Base-by-base conservation (phyloP, 2,113 vertebrate species). In the Sula dactylatra region DNA sequence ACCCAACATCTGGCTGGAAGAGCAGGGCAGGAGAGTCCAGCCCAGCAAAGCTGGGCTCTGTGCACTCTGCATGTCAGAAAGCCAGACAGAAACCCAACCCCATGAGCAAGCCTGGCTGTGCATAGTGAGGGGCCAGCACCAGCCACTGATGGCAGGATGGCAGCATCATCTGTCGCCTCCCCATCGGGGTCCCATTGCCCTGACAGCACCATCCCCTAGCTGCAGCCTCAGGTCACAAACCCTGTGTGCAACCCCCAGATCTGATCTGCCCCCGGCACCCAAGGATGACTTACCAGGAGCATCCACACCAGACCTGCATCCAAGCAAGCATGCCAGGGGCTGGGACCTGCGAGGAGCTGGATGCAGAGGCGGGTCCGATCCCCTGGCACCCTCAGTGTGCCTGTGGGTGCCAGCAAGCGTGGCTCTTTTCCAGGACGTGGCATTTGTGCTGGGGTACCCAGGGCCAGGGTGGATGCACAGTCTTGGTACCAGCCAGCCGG, bases 371-470 rank as follows among this genome's bases (percentile, higher is more conserved):
- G 17, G 8, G 13, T 22, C 24, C 1, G 1, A 66, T 16, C 40
- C 21, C 36, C 34, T 13, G 29, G 38, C 58, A 78, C 58, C 19
- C 16, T 40, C 21, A 11, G 47, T 0, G 1, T 40, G 45, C 42
- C 71, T 1, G 1, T 42, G 32, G 42, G 61, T 86, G 69, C 42
- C 1, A 2, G 27, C 0, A 3, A 42, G 10, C 3, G 0, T 4
- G 10, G 49, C 11, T 14, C 47, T 36, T 34, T 6, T 40, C 78
- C 32, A 11, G 78, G 18, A 13, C 0, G 7, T 24, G 72, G 9
- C 42, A 20, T 24, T n/a, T 13, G 34, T 45, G 9, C 70, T 0
- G 1, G 56, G 44, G n/a, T 4, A 42, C 16, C 6, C 24, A 16
- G 26, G 20, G 44, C 3, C 59, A 1, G 22, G 34, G 16, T 4